Conservation (phyloP, 2,797 vertebrate species). For the Loris lydekkerianus region DNA sequence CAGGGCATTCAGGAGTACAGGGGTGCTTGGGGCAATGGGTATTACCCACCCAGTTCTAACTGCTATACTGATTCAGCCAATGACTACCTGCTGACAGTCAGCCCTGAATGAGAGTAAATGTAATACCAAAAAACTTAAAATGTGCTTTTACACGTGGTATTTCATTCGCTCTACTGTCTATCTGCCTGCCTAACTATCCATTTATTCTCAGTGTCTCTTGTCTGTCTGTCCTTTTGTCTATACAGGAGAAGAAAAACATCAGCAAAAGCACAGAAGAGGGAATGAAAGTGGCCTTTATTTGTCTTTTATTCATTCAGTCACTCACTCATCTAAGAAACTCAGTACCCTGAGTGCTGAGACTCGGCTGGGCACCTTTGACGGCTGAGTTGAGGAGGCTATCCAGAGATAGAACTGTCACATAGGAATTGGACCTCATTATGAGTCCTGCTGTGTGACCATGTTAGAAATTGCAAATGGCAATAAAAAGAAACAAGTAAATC, state of each 20-base stretch:
- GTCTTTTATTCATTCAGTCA: background rate
- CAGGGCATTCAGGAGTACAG: background rate
- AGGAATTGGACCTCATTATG: background rate
- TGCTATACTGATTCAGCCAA: background rate
- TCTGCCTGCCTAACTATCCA: background rate
- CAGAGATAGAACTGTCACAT: background rate
- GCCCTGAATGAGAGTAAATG: background rate
- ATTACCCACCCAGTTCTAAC: background rate
- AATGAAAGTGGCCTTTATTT: background rate
- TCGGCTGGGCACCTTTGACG: background rate
- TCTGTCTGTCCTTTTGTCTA: background rate
- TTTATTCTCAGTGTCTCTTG: background rate
- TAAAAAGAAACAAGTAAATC: background rate
- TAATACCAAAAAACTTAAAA: background rate
- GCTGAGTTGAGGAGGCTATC: background rate
- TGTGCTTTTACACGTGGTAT: background rate
- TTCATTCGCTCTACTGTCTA: background rate
- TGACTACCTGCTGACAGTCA: background rate
- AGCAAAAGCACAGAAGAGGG: background rate
- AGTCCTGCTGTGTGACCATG: background rate
- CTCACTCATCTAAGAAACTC: background rate
- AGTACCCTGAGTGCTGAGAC: background rate
- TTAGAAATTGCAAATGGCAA: background rate
- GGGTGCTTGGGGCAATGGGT: no score
- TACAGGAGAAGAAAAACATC: background rate